phyloP scores from a whole-genome alignment of 2,888 invertebrate species.

The Adelphocoris suturalis region DNA sequence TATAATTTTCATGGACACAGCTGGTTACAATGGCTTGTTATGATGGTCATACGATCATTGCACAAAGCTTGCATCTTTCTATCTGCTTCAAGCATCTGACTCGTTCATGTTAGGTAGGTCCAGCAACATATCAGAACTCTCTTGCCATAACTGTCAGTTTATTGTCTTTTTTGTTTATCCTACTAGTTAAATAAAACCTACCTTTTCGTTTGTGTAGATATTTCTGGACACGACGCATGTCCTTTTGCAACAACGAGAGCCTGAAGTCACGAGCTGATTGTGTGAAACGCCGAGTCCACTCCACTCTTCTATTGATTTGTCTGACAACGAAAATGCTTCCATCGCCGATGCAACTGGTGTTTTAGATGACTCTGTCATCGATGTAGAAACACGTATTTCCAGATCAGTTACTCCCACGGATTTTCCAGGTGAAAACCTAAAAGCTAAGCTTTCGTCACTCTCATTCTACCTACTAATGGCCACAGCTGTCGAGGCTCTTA shows the following conservation, averaged over 20 bases:
- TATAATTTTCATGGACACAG: no score
- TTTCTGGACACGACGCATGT: conserved; percentile 45
- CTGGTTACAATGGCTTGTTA: no score
- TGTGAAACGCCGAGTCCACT: not conserved
- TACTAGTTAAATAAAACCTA: not conserved
- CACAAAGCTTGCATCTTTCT: no score
- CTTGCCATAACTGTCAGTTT: no score
- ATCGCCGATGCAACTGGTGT: not conserved
- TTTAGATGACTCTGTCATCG: conserved; percentile 1
- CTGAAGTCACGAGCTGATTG: conserved; percentile 21
- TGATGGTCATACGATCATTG: not conserved
- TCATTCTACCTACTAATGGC: conserved; percentile 83
- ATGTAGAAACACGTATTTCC: not conserved
- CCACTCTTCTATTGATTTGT: not conserved
- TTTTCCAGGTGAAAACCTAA: conserved; percentile 8
- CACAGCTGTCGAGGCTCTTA: conserved; percentile 83
- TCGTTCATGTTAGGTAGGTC: not conserved
- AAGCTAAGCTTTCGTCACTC: conserved; percentile 81
- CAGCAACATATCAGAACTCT: not conserved
- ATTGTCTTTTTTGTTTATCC: no score
- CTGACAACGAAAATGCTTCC: not conserved
- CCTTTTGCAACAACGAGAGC: not conserved
- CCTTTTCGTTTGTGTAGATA: not conserved
- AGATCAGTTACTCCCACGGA: not conserved
- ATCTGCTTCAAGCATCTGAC: no score